Base-by-base conservation (phyloP, 2,797 vertebrate species). In the Notolepis coatsorum region DNA sequence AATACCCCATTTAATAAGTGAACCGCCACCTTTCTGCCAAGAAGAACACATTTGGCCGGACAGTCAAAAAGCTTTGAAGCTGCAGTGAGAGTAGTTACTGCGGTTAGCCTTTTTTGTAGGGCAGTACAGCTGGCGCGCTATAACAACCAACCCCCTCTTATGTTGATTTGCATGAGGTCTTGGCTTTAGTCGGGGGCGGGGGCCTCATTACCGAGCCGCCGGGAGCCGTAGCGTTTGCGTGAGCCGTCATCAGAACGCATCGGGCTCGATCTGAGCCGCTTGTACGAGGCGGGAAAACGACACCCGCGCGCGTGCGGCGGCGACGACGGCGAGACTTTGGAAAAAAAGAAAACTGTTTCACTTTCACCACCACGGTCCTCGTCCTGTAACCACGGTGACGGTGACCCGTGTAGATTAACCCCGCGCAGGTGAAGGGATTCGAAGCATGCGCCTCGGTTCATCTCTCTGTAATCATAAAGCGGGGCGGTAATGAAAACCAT, bases 401-500 rank as follows among this genome's bases (percentile, higher is more conserved):
- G 31, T 41, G n/a, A n/a, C n/a, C n/a, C n/a, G n/a, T n/a, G n/a
- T n/a, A n/a, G 13, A 77, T 31, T 63, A 71, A 75, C 61, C 49
- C 49, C 47, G 63, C 48, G 55, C 61, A 68, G 59, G 63, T 67
- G 51, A 58, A 72, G 74, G 23, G 48, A 73, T 59, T 28, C 35
- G 62, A 49, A 80, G 52, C 38, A 25, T 31, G 57, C 47, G 49
- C 61, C 24, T 43, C 51, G 24, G 54, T 70, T 69, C 43, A 71
- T 68, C 70, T 69, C 65, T 65, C 35, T 59, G 18, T 17, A n/a
- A 71, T 72, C 68, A 69, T 81, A 73, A 76, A 83, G 75, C n/a
- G n/a, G 15, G 35, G 5, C 10, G 0, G 30, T 82, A 81, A 86
- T 83, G 76, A 84, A 82, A 83, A 72, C 64, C 84, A 73, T 72